Percentiles rank a stretch among this genome's conserved stretches.
phyloP scores from a whole-genome alignment of 2,113 vertebrate genomes.

The Lagopus leucura region DNA sequence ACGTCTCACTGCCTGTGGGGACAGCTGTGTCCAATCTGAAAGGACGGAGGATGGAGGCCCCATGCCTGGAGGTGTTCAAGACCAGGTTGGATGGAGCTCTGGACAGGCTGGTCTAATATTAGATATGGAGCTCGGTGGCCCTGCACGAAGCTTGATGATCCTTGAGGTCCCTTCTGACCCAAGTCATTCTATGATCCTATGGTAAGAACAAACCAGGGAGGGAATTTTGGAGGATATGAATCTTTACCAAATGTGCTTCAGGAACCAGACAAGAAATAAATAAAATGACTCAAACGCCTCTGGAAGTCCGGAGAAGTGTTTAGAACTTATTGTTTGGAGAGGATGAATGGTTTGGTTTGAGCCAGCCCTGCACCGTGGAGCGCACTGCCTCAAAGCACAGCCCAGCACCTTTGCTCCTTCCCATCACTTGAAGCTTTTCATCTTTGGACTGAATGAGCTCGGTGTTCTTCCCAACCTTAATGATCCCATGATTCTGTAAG shows the following conservation, averaged over 20 bases:
- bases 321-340: not conserved
- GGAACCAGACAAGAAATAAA: not conserved
- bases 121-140: too few species aligned
- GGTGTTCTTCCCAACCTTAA: too few species aligned
- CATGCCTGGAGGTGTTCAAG: too few species aligned
- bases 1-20: not conserved
- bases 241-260: not conserved
- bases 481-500: too few species aligned
- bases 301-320: not conserved
- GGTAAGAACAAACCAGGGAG: not conserved
- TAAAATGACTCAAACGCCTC: not conserved
- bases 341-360: not conserved
- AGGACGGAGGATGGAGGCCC: not conserved
- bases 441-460: too few species aligned
- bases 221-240: not conserved
- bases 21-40: not conserved
- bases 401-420: not conserved
- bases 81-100: too few species aligned
- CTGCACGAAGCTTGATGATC: too few species aligned
- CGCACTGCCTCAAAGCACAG: accelerated
- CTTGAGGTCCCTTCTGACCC: too few species aligned
- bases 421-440: not conserved
- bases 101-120: too few species aligned
- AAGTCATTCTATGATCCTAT: too few species aligned
- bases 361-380: not conserved